Percentiles rank a stretch among this genome's conserved stretches.
Evolutionary conservation across 2,888 invertebrate genomes (phyloP).

Genomic region (Scaptomyza parva): DNA sequence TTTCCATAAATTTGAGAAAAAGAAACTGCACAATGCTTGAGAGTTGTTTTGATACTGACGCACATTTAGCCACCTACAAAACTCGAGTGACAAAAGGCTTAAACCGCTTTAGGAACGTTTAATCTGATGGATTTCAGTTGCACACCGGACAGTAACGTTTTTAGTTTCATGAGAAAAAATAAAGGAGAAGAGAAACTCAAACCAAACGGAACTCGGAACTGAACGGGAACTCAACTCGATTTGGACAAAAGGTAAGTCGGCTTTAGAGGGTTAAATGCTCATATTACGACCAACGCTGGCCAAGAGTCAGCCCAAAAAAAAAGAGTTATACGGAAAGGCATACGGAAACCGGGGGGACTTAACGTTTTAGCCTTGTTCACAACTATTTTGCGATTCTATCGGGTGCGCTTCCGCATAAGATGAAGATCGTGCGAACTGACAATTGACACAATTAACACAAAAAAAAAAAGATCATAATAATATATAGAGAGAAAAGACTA

Average conservation of each 20-base stretch:
- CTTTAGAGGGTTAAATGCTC: conserved; percentile 72
- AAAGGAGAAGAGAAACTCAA: conserved; percentile 8
- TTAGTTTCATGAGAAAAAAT: conserved; percentile 70
- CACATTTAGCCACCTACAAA: conserved; percentile 76
- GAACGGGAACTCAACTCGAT: conserved; percentile 36
- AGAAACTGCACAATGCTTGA: conserved; percentile 40
- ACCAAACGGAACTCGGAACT: conserved; percentile 33
- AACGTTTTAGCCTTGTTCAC: conserved; percentile 27
- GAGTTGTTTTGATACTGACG: conserved; percentile 56
- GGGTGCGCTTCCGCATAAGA: conserved; percentile 52
- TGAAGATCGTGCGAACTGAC: conserved; percentile 71
- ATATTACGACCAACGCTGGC: conserved; percentile 68
- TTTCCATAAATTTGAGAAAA: conserved; percentile 29
- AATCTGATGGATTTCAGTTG: conserved; percentile 71
- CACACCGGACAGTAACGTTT: conserved; percentile 50
- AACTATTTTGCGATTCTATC: conserved; percentile 61
- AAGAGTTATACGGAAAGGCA: conserved; percentile 70
- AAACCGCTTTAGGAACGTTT: conserved; percentile 72
- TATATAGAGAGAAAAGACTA: conserved; percentile 4
- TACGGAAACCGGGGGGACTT: conserved; percentile 25
- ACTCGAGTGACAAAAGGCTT: conserved; percentile 73
- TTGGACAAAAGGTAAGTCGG: conserved; percentile 46
- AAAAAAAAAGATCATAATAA: conserved; percentile 6
- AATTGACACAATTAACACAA: conserved; percentile 72
- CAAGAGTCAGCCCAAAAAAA: conserved; percentile 66